Conservation (phyloP, 2,113 vertebrate genomes). For the Nerophis ophidion region DNA sequence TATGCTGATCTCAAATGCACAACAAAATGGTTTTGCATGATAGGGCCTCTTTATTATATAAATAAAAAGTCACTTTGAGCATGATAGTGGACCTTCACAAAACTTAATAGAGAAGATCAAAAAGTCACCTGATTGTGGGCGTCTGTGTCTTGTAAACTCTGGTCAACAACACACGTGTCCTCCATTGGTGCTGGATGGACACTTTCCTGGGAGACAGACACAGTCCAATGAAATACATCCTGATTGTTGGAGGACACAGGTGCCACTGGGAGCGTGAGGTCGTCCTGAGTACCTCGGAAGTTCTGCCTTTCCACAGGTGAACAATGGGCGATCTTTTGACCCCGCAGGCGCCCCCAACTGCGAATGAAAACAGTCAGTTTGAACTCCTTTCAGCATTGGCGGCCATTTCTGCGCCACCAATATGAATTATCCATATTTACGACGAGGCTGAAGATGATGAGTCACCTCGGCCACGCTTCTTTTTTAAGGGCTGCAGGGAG, state of each 20-base stretch:
- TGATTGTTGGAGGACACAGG: background rate
- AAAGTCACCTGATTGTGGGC: conserved; percentile 29
- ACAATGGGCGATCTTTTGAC: conserved; percentile 49
- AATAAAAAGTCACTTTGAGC: no score
- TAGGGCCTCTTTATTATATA: no score
- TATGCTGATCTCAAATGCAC: no score
- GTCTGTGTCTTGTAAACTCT: background rate
- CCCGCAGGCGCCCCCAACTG: conserved; percentile 3
- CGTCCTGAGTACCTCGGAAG: conserved; percentile 35
- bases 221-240: background rate
- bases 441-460: no score
- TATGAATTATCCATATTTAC: no score
- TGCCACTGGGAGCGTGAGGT: background rate
- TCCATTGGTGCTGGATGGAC: conserved; percentile 42
- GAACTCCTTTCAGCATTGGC: background rate
- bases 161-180: conserved; percentile 24
- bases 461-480: conserved; percentile 41
- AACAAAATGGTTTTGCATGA: no score
- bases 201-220: conserved; percentile 34
- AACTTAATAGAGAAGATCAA: no score
- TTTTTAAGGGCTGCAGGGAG: conserved; percentile 6
- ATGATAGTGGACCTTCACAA: no score
- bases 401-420: background rate
- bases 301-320: conserved; percentile 53
- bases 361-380: conserved; percentile 15